Evolutionary conservation across 1,140 invertebrate genomes (phyloP).

Genomic region (Nephotettix cincticeps): DNA sequence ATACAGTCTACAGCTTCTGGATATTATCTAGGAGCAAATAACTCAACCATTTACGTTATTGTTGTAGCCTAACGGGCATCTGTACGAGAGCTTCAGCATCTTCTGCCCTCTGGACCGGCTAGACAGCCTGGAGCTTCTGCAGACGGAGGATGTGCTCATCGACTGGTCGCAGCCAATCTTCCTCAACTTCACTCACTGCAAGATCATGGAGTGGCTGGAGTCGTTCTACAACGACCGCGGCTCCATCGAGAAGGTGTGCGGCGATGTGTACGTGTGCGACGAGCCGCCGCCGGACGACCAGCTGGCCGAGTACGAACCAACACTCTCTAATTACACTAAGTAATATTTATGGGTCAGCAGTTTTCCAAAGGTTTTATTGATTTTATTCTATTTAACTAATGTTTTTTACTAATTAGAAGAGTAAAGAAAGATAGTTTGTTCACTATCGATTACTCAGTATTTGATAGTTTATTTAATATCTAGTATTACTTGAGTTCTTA

Average conservation of each 20-base stretch:
- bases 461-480: no score
- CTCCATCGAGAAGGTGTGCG: slow-evolving; percentile 68
- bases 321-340: no score
- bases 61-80: slow-evolving; percentile 68
- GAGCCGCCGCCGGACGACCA: slow-evolving; percentile 53
- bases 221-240: slow-evolving; percentile 62
- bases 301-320: slow-evolving; percentile 53
- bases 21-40: no score
- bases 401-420: no score
- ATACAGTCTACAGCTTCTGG: no score
- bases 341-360: no score
- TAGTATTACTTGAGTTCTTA: no score
- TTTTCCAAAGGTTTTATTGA: no score
- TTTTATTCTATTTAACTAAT: no score
- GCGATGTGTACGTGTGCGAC: slow-evolving; percentile 73
- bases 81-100: slow-evolving; percentile 78
- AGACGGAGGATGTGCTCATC: slow-evolving; percentile 70
- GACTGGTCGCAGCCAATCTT: slow-evolving; percentile 75
- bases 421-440: no score
- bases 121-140: slow-evolving; percentile 65
- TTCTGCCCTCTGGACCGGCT: slow-evolving; percentile 74
- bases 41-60: no score
- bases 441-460: no score
- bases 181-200: slow-evolving; percentile 77
- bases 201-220: slow-evolving; percentile 70